phyloP scores from a whole-genome alignment of 2,797 vertebrate genomes.

The Urophycis tenuis region DNA sequence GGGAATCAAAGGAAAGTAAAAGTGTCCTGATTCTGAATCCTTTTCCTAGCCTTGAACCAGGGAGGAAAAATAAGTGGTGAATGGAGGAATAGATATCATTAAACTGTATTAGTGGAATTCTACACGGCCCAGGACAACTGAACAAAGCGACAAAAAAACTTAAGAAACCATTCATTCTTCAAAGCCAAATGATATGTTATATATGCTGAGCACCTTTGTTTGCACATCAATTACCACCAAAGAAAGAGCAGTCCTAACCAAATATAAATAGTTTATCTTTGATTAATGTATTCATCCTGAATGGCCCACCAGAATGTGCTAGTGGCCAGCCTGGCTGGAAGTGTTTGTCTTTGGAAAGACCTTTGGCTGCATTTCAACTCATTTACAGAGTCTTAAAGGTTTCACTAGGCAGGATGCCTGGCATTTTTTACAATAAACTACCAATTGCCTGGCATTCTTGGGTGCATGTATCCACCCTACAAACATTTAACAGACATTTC shows the following conservation, averaged over 20 bases:
- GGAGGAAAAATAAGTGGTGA: neutral
- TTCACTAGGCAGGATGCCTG: conserved; percentile 62
- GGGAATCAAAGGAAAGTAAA: neutral
- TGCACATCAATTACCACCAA: neutral
- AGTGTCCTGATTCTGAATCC: no score
- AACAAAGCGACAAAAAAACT: neutral
- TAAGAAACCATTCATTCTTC: neutral
- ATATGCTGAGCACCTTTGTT: neutral
- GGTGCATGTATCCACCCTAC: conserved; percentile 36
- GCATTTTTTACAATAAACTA: conserved; percentile 55
- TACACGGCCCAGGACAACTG: neutral
- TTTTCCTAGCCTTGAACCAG: neutral
- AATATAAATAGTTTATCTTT: neutral
- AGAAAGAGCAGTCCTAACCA: neutral
- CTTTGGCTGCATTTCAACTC: conserved; percentile 40
- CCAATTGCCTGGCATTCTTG: conserved; percentile 32
- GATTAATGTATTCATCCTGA: neutral
- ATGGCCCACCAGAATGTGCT: neutral
- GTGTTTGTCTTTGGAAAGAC: conserved; percentile 45
- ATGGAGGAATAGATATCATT: neutral
- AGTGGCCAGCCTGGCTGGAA: neutral
- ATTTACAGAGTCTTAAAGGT: conserved; percentile 60
- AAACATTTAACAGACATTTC: conserved; percentile 41
- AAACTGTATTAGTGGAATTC: neutral
- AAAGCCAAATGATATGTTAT: neutral